A percentile compares a stretch with the other conserved stretches of the same genome.
Evolutionary conservation across 2,797 vertebrate genomes (phyloP).

Genomic region (Gallinago nigripennis): DNA sequence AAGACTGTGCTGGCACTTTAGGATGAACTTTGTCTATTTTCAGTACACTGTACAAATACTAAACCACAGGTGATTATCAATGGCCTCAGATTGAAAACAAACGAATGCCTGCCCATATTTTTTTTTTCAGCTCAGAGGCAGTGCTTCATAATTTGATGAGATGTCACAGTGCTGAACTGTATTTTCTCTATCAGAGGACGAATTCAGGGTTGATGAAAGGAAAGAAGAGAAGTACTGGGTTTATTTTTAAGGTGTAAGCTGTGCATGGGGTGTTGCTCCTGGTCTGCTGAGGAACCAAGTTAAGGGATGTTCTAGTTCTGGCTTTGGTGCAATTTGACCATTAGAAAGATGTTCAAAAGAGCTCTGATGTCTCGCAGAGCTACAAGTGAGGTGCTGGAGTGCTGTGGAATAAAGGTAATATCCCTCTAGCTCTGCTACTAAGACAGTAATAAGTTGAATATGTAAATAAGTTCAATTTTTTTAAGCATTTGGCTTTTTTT

Average conservation of each 20-base stretch:
- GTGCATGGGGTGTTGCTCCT: neutral
- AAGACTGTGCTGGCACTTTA: slow-evolving; percentile 50
- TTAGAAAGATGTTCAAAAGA: neutral
- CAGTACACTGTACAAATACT: neutral
- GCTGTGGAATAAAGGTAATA: neutral
- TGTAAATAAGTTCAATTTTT: neutral
- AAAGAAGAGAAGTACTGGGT: neutral
- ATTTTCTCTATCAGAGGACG: neutral
- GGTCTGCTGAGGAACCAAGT: neutral
- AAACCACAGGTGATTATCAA: slow-evolving; percentile 61
- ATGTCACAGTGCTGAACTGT: neutral
- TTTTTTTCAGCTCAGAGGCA: neutral
- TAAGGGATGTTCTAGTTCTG: neutral
- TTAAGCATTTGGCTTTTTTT: neutral
- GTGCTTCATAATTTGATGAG: neutral
- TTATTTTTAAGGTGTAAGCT: neutral
- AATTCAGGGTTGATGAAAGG: neutral
- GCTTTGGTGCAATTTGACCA: neutral
- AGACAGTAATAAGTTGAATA: neutral
- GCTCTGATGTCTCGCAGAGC: neutral
- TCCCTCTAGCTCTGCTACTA: neutral
- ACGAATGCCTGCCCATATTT: neutral
- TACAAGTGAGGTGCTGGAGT: neutral
- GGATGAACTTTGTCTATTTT: slow-evolving; percentile 60
- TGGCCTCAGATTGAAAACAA: neutral